phyloP scores from a whole-genome alignment of 2,113 vertebrate genomes.

The Pterocles gutturalis region DNA sequence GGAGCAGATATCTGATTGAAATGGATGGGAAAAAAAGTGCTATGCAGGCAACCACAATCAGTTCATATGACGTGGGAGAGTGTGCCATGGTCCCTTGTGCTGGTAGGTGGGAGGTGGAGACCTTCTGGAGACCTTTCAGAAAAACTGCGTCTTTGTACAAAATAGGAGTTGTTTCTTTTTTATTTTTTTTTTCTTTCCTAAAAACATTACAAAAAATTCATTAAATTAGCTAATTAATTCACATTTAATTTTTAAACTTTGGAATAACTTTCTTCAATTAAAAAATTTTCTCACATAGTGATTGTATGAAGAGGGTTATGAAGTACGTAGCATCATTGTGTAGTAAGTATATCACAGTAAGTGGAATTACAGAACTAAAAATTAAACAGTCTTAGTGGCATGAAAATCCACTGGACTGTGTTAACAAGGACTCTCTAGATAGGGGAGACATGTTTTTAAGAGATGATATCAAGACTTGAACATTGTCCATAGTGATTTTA shows the following conservation, averaged over 20 bases:
- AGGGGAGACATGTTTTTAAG: background rate
- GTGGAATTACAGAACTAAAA: background rate
- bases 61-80: background rate
- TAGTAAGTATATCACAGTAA: background rate
- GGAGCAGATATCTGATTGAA: background rate
- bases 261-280: background rate
- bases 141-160: background rate
- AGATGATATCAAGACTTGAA: background rate
- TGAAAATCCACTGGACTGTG: background rate
- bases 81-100: background rate
- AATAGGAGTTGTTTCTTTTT: background rate
- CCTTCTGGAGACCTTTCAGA: background rate
- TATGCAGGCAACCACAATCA: background rate
- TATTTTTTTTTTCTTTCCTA: background rate
- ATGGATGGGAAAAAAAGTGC: background rate
- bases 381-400: background rate
- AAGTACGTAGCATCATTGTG: background rate
- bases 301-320: background rate
- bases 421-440: background rate
- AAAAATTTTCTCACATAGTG: background rate
- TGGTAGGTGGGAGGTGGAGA: background rate
- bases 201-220: background rate
- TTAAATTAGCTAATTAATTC: background rate
- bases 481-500: background rate
- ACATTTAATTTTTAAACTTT: background rate